phyloP scores from a whole-genome alignment of 2,888 invertebrate species.

The Callimorpha dominula region DNA sequence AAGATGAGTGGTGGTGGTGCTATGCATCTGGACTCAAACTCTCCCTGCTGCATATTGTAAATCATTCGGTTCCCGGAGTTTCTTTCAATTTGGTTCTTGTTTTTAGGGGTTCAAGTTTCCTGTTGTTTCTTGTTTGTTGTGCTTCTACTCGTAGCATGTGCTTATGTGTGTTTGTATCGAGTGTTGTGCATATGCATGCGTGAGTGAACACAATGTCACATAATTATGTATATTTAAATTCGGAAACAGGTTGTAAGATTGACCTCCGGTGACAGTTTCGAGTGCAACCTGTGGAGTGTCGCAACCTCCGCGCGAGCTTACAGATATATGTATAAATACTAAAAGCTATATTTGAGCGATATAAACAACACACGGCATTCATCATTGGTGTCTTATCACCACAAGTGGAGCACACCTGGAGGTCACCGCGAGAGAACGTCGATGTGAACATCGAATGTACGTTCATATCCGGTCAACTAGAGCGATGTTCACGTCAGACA shows the following conservation, averaged over 20 bases:
- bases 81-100: not conserved
- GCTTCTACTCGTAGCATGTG: not conserved
- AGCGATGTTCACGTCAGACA: not conserved
- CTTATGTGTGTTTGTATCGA: not conserved
- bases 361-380: not conserved
- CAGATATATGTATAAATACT: not conserved
- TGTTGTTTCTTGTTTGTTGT: not conserved
- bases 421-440: not conserved
- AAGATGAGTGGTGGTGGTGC: no score
- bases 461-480: not conserved
- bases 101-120: not conserved
- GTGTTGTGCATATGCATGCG: not conserved
- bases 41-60: not conserved
- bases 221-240: conserved; percentile 1
- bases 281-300: conserved; percentile 3
- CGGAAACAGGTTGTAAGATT: conserved; percentile 4
- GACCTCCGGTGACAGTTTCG: conserved; percentile 19
- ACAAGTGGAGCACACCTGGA: not conserved
- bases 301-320: conserved; percentile 3
- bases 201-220: not conserved
- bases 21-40: no score
- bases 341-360: not conserved
- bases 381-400: not conserved
- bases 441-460: not conserved
- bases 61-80: not conserved